A percentile compares a stretch with the other conserved stretches of the same genome.
Evolutionary conservation across 2,888 invertebrate genomes (phyloP).

Genomic region (Taphrorychus bicolor): DNA sequence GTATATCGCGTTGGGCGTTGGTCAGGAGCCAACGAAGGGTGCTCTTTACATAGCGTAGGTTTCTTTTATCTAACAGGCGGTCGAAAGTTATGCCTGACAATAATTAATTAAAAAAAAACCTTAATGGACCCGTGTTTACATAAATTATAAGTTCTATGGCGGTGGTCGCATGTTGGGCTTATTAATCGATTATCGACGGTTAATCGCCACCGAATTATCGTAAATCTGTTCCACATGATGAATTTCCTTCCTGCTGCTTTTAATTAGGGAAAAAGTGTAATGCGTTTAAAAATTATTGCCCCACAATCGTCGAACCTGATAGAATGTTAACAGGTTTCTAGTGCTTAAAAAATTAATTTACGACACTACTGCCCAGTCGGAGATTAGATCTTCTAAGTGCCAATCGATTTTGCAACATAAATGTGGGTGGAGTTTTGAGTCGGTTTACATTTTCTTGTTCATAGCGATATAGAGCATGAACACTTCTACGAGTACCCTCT

Average conservation of each 20-base stretch:
- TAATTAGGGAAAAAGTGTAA: slow-evolving; percentile 18
- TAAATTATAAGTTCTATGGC: slow-evolving; percentile 48
- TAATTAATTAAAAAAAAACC: slow-evolving; percentile 24
- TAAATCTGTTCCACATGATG: slow-evolving; percentile 41
- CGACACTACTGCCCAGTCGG: slow-evolving; percentile 28
- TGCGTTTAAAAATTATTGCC: slow-evolving; percentile 4
- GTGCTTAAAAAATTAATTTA: slow-evolving; percentile 36
- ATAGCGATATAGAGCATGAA: no score
- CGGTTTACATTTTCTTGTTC: slow-evolving; percentile 16
- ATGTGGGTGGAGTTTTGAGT: slow-evolving; percentile 32
- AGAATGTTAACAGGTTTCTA: background rate
- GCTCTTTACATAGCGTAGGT: background rate
- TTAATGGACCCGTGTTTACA: slow-evolving; percentile 47
- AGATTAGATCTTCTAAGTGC: slow-evolving; percentile 37
- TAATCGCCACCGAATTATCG: slow-evolving; percentile 38
- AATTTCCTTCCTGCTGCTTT: slow-evolving; percentile 34
- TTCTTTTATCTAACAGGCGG: background rate
- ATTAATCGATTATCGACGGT: slow-evolving; percentile 45
- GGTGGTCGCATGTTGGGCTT: slow-evolving; percentile 49
- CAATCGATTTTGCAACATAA: slow-evolving; percentile 24
- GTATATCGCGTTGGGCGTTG: background rate
- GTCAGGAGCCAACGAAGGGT: no score
- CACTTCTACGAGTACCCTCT: no score
- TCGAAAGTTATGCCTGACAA: background rate
- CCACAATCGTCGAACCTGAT: background rate